Conservation (phyloP, 2,888 invertebrate genomes). For the Eupeodes luniger region DNA sequence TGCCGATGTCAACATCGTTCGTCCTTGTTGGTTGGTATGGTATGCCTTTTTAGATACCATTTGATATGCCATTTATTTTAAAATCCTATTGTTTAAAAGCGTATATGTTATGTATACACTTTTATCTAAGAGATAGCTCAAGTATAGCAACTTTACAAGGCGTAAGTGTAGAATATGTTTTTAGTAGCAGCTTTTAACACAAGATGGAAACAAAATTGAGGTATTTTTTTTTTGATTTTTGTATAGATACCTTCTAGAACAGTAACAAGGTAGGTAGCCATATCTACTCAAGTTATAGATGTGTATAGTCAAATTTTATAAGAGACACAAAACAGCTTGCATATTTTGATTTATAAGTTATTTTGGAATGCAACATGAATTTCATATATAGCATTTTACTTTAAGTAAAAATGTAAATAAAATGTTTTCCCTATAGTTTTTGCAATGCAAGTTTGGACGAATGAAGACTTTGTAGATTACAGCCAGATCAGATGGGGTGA, state of each 20-base stretch:
- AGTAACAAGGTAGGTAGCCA: too few species aligned
- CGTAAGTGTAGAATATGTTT: background rate
- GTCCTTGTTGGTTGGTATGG: conserved; percentile 5
- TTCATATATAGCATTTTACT: too few species aligned
- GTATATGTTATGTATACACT: background rate
- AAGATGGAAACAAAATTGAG: background rate
- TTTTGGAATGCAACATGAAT: too few species aligned
- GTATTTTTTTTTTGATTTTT: background rate
- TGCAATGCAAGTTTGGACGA: too few species aligned
- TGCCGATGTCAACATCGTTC: background rate
- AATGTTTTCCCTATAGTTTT: too few species aligned
- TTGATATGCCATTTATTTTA: background rate
- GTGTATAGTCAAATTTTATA: too few species aligned
- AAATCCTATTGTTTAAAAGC: background rate
- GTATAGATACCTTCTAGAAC: background rate
- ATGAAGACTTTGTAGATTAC: too few species aligned
- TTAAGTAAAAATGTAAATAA: too few species aligned
- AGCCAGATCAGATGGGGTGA: too few species aligned
- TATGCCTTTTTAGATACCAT: background rate
- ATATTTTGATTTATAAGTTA: too few species aligned
- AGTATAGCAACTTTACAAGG: background rate
- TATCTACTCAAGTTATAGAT: too few species aligned
- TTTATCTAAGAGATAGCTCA: conserved; percentile 11
- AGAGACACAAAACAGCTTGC: too few species aligned
- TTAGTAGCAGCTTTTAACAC: background rate